Evolutionary conservation across 1,140 invertebrate species (phyloP).

Genomic region (Coelopa frigida): DNA sequence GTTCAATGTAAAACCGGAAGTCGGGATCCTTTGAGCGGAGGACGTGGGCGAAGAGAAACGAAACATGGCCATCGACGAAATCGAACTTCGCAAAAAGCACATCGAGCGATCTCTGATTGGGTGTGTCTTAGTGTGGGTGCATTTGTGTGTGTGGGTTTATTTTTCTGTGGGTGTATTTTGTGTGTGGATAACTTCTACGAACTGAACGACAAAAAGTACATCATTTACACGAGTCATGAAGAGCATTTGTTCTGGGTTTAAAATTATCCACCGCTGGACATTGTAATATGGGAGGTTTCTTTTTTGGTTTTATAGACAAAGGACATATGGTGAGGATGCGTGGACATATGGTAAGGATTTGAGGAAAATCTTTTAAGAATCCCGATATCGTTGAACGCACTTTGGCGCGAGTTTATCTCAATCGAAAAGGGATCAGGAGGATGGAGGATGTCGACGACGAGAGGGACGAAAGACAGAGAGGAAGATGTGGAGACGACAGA

Average conservation of each 20-base stretch:
- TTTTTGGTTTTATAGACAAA: neutral
- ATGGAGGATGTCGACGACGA: neutral
- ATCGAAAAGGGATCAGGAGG: neutral
- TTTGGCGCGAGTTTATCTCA: neutral
- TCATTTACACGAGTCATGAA: no score
- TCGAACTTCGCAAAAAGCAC: neutral
- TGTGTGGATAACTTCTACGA: neutral
- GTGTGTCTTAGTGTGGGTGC: neutral
- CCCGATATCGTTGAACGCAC: conserved; percentile 3
- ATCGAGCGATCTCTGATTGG: neutral
- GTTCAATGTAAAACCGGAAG: neutral
- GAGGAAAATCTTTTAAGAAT: conserved; percentile 1
- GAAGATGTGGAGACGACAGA: neutral
- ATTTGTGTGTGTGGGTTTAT: neutral
- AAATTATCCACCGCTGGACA: neutral
- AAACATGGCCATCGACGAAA: neutral
- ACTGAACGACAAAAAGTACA: no score
- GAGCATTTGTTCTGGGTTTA: neutral
- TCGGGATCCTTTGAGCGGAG: neutral
- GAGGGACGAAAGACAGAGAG: neutral
- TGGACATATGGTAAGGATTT: neutral
- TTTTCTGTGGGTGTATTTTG: neutral
- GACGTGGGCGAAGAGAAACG: neutral
- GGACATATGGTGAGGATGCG: neutral
- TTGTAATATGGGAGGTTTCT: neutral